A percentile compares a stretch with the other conserved stretches of the same genome.
Conservation (phyloP, 1,140 invertebrate genomes). For the Diorhabda carinulata region DNA sequence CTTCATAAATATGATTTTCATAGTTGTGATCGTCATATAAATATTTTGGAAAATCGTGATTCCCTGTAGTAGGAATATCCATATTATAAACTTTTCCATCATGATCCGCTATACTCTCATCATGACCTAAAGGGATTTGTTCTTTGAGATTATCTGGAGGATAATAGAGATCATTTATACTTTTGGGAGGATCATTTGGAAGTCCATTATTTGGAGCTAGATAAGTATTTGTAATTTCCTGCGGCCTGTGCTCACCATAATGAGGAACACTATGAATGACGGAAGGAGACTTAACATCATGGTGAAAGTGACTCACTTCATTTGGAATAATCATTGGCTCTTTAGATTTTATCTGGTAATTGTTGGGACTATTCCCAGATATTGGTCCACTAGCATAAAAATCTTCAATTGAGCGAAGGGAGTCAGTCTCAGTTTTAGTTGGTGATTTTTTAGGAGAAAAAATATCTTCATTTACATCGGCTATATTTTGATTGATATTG, state of each 20-base stretch:
- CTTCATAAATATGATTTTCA: slow-evolving; percentile 49
- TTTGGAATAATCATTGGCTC: neutral
- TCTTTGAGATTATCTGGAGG: slow-evolving; percentile 28
- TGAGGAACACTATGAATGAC: slow-evolving; percentile 28
- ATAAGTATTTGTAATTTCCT: too few species aligned
- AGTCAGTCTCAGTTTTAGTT: slow-evolving; percentile 10
- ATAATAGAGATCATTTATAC: slow-evolving; percentile 29
- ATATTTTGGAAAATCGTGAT: slow-evolving; percentile 29
- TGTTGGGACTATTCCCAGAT: slow-evolving; percentile 11
- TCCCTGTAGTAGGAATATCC: slow-evolving; percentile 4
- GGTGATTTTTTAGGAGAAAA: slow-evolving; percentile 1
- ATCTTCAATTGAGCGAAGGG: slow-evolving; percentile 4
- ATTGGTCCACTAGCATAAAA: slow-evolving; percentile 16
- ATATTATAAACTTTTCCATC: neutral
- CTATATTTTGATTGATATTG: slow-evolving; percentile 16
- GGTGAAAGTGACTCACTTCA: neutral
- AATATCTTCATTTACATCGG: neutral
- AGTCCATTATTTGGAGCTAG: slow-evolving; percentile 12
- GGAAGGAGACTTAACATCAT: slow-evolving; percentile 13
- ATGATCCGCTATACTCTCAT: neutral
- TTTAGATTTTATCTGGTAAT: neutral
- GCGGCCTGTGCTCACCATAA: too few species aligned
- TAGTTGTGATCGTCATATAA: slow-evolving; percentile 29
- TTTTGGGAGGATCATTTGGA: slow-evolving; percentile 28
- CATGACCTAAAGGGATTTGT: neutral